Evolutionary conservation across 1,140 invertebrate genomes (phyloP).

Genomic region (Ganaspis sp.): DNA sequence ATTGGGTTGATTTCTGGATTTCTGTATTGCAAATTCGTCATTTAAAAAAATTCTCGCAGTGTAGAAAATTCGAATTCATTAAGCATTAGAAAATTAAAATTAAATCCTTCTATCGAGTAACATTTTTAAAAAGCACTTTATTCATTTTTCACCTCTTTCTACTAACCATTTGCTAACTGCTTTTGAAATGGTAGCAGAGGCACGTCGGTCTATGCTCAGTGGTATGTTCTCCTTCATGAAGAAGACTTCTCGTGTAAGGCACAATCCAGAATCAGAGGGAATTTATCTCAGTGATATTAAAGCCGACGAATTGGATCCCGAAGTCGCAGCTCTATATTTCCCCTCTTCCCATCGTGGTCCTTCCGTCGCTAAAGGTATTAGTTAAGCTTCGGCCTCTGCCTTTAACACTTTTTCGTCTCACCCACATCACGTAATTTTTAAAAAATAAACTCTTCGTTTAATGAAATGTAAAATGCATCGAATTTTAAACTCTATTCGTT

Average conservation of each 20-base stretch:
- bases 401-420: slow-evolving; percentile 30
- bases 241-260: slow-evolving; percentile 82
- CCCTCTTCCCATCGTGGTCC: slow-evolving; percentile 76
- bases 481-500: too few relatives aligned
- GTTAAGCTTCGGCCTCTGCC: slow-evolving; percentile 34
- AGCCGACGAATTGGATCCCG: slow-evolving; percentile 91
- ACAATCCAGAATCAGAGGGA: slow-evolving; percentile 85
- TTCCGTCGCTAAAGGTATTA: slow-evolving; percentile 64
- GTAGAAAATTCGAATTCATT: neutral
- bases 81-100: slow-evolving; percentile 34
- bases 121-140: slow-evolving; percentile 9
- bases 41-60: neutral
- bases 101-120: neutral
- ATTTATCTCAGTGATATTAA: slow-evolving; percentile 96
- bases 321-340: slow-evolving; percentile 93
- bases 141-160: slow-evolving; percentile 46
- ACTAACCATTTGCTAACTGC: slow-evolving; percentile 61
- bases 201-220: slow-evolving; percentile 87
- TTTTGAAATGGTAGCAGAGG: slow-evolving; percentile 73
- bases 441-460: too few relatives aligned
- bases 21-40: too few relatives aligned
- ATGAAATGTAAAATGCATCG: too few relatives aligned
- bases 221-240: slow-evolving; percentile 96
- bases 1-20: too few relatives aligned
- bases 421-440: neutral